These are phyloP conservation scores for Drosophila robusta DNA, from an alignment of 2,888 invertebrate genomes.

Conservation along the genomic window DNA sequence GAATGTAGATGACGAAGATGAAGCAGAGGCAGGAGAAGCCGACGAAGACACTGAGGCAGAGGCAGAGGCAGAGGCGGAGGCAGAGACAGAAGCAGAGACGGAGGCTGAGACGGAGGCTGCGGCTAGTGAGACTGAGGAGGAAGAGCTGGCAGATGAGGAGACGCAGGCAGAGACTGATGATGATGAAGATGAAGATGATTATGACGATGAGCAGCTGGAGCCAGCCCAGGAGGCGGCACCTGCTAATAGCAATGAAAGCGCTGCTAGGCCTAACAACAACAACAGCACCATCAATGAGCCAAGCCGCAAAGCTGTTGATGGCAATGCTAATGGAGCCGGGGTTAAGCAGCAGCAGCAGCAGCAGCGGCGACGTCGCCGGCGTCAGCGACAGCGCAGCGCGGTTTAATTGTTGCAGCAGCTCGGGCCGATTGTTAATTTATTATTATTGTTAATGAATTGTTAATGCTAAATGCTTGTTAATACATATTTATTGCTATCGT, in stretches of 20 bases:
- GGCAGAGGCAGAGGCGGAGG: slow-evolving; percentile 7
- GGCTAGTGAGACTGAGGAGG: not conserved
- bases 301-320: slow-evolving; percentile 46
- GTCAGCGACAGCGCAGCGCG: slow-evolving; percentile 38
- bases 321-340: slow-evolving; percentile 31
- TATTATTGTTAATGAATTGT: slow-evolving; percentile 70
- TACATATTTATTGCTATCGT: slow-evolving; percentile 67
- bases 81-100: not conserved
- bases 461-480: slow-evolving; percentile 67
- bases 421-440: slow-evolving; percentile 53
- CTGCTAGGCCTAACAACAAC: slow-evolving; percentile 16
- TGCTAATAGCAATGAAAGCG: slow-evolving; percentile 50
- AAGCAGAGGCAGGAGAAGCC: slow-evolving; percentile 16
- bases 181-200: not conserved
- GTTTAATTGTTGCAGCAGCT: slow-evolving; percentile 19
- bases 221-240: slow-evolving; percentile 33
- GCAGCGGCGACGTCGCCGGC: slow-evolving; percentile 44
- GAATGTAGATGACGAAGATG: slow-evolving; percentile 59
- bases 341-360: slow-evolving; percentile 19
- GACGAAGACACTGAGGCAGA: slow-evolving; percentile 5
- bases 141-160: slow-evolving; percentile 27
- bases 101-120: slow-evolving; percentile 15
- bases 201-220: slow-evolving; percentile 41
- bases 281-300: slow-evolving; percentile 19
- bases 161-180: slow-evolving; percentile 19